A percentile compares a stretch with the other conserved stretches of the same genome.
These are phyloP conservation scores for Magallana gigas DNA, from an alignment of 1,140 invertebrate species.

Conservation along the genomic window DNA sequence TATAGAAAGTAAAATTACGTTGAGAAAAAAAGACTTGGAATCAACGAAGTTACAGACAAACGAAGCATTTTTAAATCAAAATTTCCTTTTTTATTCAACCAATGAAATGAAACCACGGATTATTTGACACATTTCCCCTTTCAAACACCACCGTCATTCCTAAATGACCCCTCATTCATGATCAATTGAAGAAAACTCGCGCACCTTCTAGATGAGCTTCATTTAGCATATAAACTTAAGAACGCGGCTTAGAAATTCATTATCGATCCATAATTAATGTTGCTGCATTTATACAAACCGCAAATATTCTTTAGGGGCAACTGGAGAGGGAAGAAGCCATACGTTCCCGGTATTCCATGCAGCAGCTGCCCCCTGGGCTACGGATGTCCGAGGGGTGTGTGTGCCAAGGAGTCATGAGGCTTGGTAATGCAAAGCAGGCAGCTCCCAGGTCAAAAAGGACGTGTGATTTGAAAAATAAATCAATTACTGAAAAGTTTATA, in stretches of 20 bases:
- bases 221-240: no score
- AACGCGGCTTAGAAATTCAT: not conserved
- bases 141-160: not conserved
- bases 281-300: not conserved
- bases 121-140: not conserved
- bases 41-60: no score
- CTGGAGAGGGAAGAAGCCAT: not conserved
- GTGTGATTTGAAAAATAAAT: no score
- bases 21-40: no score
- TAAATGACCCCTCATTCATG: not conserved
- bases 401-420: not conserved
- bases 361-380: not conserved
- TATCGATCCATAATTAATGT: not conserved
- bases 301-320: not conserved
- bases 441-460: no score
- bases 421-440: no score
- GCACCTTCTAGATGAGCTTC: no score
- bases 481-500: no score
- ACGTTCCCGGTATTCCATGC: not conserved
- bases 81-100: no score
- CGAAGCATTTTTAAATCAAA: no score
- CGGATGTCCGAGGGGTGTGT: not conserved
- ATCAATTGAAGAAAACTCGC: not conserved
- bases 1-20: no score
- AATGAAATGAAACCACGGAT: not conserved